Conservation (phyloP, 2,888 invertebrate genomes). For the Pterostichus madidus region DNA sequence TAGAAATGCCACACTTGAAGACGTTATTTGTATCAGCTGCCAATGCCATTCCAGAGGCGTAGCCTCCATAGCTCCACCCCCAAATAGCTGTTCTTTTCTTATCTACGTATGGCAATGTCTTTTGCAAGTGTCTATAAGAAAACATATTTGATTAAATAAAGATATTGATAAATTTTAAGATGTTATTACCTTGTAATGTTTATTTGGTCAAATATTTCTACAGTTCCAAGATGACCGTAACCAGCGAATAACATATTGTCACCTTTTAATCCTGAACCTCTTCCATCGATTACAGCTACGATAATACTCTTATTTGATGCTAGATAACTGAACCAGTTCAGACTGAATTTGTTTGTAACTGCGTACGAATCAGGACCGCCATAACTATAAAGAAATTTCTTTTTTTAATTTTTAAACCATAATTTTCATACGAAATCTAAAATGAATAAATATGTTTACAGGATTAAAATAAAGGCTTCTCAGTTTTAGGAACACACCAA, state of each 20-base stretch:
- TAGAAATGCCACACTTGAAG: slow-evolving; percentile 82
- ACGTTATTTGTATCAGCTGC: slow-evolving; percentile 86
- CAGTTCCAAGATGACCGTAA: slow-evolving; percentile 91
- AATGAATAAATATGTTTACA: no score
- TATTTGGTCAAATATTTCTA: slow-evolving; percentile 95
- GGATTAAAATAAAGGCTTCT: no score
- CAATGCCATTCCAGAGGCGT: slow-evolving; percentile 92
- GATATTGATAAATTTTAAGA: slow-evolving; percentile 57
- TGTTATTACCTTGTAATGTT: slow-evolving; percentile 85
- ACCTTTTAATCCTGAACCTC: slow-evolving; percentile 93
- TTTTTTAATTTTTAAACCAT: background rate
- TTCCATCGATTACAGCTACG: slow-evolving; percentile 92
- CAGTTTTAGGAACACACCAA: no score
- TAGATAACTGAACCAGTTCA: slow-evolving; percentile 94
- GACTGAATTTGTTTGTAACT: slow-evolving; percentile 88
- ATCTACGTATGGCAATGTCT: slow-evolving; percentile 87
- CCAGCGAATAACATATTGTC: slow-evolving; percentile 89
- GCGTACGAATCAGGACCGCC: slow-evolving; percentile 94
- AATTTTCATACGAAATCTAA: no score
- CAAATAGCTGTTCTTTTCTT: slow-evolving; percentile 92
- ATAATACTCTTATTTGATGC: slow-evolving; percentile 91
- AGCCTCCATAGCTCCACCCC: slow-evolving; percentile 99
- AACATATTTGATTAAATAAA: slow-evolving; percentile 24
- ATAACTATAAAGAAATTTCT: slow-evolving; percentile 81
- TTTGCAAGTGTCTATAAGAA: slow-evolving; percentile 81